Base-by-base conservation (phyloP, 2,888 invertebrate genomes). In the Panorpa germanica region DNA sequence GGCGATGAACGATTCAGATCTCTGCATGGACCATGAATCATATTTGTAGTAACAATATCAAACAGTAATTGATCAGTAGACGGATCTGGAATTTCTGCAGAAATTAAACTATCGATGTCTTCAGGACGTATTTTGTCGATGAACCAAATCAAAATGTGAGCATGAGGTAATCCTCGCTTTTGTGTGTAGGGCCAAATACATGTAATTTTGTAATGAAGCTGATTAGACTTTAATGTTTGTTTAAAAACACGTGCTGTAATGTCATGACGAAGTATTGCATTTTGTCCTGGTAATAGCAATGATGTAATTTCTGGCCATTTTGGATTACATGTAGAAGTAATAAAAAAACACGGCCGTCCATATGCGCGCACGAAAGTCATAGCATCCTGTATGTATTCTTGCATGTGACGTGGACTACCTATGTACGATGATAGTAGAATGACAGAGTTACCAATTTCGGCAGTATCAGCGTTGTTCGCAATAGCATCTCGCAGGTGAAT, bases 11-110 rank as follows among this genome's bases (percentile, higher is more conserved):
- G 18, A 31, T 47, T 48, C 5, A 37, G 21, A 20, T 17, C 12
- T 14, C 45, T 45, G 34, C 48, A 46, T 12, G 45, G 45, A 12
- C 48, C 47, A 42, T 49, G 50, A 29, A 48, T 42, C 46, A 53
- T 55, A 28, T 48, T 39, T 29, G 25, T 41, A 3, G 10, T 43
- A 4, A 44, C 38, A 19, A 43, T 33, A 9, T 43, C 38, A 37
- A 35, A 38, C 5, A 47, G 22, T 32, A 14, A 18, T 38, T 23
- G 40, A 31, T 40, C 37, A 20, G 5, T 17, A 10, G 5, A 3
- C 19, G 23, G 27, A 39, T 41, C 36, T 9, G 40, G 39, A 29
- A 45, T 39, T 34, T 43, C 42, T 14, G 41, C 40, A 19, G 33
- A 42, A 15, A 43, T 42, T 3, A 45, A 27, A 15, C 32, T 16